phyloP scores from a whole-genome alignment of 2,113 vertebrate genomes.

The Glaucidium brasilianum region DNA sequence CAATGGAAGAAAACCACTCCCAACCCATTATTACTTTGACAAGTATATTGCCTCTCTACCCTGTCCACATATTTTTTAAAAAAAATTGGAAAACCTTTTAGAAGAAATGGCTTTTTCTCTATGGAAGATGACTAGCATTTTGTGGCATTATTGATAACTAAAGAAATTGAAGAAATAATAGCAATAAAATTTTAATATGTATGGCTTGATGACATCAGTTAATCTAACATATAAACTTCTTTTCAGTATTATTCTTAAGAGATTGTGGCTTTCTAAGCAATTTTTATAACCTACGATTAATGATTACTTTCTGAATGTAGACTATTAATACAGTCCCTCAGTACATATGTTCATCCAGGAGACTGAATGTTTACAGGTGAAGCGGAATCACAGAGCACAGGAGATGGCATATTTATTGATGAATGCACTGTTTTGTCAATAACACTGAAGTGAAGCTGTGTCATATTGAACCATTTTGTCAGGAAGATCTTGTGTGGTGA shows the following conservation, averaged over 20 bases:
- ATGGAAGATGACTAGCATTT: neutral
- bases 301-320: neutral
- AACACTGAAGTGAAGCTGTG: conserved; percentile 17
- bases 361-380: conserved; percentile 6
- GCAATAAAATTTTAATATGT: neutral
- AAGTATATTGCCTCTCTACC: neutral
- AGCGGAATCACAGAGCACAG: neutral
- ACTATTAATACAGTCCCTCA: neutral
- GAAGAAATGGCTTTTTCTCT: neutral
- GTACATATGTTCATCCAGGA: neutral
- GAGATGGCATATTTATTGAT: conserved; percentile 55
- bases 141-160: neutral
- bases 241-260: neutral
- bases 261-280: neutral
- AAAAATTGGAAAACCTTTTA: neutral
- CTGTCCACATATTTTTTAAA: no score
- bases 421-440: conserved; percentile 53
- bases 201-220: neutral
- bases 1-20: neutral
- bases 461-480: conserved; percentile 30
- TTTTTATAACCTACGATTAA: neutral
- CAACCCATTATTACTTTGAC: neutral
- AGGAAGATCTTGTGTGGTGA: neutral
- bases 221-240: neutral
- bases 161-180: neutral